A percentile compares a stretch with the other conserved stretches of the same genome.
Conservation (phyloP, 2,797 vertebrate species). For the Novumbra hubbsi region DNA sequence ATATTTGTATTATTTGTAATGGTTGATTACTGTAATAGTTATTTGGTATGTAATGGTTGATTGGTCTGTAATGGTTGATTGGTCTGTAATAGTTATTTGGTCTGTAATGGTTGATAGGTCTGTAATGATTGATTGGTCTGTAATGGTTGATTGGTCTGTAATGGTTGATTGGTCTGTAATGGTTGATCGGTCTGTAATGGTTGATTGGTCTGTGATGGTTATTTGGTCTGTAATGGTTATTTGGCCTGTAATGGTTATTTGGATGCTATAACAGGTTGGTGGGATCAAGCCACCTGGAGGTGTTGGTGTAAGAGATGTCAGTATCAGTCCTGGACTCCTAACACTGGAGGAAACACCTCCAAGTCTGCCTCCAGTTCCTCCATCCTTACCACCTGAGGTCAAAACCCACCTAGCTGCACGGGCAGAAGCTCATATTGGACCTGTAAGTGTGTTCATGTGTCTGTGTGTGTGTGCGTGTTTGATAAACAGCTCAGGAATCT, state of each 20-base stretch:
- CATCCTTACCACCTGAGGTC: slow-evolving; percentile 24
- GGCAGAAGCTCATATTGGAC: slow-evolving; percentile 23
- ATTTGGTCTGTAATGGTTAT: too few species aligned
- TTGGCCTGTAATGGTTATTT: neutral
- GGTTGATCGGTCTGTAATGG: too few species aligned
- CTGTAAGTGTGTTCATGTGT: slow-evolving; percentile 60
- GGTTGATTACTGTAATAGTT: too few species aligned
- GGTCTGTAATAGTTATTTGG: neutral
- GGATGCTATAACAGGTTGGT: slow-evolving; percentile 38
- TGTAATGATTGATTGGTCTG: neutral
- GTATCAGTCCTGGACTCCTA: slow-evolving; percentile 25
- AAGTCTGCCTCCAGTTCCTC: slow-evolving; percentile 25
- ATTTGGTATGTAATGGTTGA: too few species aligned
- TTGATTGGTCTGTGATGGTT: slow-evolving; percentile 12
- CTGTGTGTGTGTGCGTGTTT: neutral
- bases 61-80: slow-evolving; percentile 12
- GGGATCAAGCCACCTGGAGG: slow-evolving; percentile 36
- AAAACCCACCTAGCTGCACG: slow-evolving; percentile 33
- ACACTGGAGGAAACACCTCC: slow-evolving; percentile 36
- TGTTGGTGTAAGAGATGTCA: slow-evolving; percentile 25
- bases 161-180: neutral
- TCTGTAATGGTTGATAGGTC: neutral
- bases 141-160: slow-evolving; percentile 8
- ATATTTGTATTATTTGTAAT: too few species aligned
- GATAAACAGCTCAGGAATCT: slow-evolving; percentile 11